These are phyloP conservation scores for Pantelozetes paolii DNA, from an alignment of 2,888 invertebrate genomes.

Conservation along the genomic window DNA sequence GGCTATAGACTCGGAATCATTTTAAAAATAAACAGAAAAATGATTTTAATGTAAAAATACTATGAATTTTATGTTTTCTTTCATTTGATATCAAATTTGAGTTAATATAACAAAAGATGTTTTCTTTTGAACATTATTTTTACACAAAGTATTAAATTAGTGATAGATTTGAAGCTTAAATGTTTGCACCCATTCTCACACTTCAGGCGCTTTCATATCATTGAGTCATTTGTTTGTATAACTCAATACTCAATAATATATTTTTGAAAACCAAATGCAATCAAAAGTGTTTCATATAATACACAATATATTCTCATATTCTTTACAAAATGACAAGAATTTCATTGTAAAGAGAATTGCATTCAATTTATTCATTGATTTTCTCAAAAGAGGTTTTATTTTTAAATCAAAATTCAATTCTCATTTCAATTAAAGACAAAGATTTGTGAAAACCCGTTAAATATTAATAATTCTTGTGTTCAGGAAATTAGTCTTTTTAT, in stretches of 20 bases:
- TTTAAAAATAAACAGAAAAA: too few species aligned
- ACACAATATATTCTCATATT: too few species aligned
- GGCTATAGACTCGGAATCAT: too few species aligned
- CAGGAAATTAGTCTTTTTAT: slow-evolving; percentile 11
- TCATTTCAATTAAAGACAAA: not conserved
- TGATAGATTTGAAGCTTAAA: too few species aligned
- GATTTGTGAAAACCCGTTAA: not conserved
- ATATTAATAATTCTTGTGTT: not conserved
- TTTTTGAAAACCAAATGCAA: not conserved
- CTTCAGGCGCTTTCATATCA: not conserved
- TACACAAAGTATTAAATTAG: too few species aligned
- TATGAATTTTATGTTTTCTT: too few species aligned
- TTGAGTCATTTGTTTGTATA: not conserved
- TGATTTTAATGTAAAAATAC: too few species aligned
- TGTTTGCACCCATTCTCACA: not conserved
- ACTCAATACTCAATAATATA: slow-evolving; percentile 4
- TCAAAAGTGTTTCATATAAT: not conserved
- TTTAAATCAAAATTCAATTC: not conserved
- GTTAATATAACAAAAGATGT: too few species aligned
- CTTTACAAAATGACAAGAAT: not conserved
- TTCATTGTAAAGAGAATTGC: not conserved
- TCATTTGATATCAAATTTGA: too few species aligned
- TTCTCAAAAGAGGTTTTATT: not conserved
- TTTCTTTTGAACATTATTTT: too few species aligned
- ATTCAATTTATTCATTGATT: too few species aligned